Conservation (phyloP, 2,888 invertebrate genomes). For the Lampropteryx suffumata region DNA sequence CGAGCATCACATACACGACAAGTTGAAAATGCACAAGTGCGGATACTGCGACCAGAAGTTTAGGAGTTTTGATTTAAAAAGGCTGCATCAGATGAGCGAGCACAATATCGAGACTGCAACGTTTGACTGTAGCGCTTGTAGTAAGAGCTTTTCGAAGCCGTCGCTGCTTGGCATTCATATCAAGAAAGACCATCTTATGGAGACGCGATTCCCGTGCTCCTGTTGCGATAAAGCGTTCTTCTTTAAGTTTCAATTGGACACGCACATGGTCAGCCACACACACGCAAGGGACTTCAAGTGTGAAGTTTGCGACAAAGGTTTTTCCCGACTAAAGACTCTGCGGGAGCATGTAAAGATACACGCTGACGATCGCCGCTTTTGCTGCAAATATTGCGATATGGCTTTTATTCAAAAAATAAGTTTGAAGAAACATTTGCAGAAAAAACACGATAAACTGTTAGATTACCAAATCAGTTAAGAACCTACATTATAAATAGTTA, state of each 20-base stretch:
- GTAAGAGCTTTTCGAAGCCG: conserved; percentile 35
- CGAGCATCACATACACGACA: conserved; percentile 53
- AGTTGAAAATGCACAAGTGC: conserved; percentile 36
- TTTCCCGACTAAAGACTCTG: conserved; percentile 50
- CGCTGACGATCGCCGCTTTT: conserved; percentile 40
- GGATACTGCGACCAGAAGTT: conserved; percentile 47
- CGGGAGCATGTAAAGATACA: conserved; percentile 58
- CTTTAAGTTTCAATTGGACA: conserved; percentile 46
- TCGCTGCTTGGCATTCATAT: conserved; percentile 37
- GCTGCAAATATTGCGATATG: conserved; percentile 38
- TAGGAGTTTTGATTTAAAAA: conserved; percentile 37
- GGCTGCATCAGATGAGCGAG: conserved; percentile 38
- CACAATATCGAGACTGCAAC: conserved; percentile 33
- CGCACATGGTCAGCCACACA: conserved; percentile 65
- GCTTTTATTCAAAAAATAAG: conserved; percentile 45
- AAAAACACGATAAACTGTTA: conserved; percentile 44
- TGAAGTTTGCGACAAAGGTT: conserved; percentile 53
- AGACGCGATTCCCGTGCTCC: conserved; percentile 35
- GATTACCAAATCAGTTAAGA: background rate
- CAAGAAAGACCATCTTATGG: conserved; percentile 41
- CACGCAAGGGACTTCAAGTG: conserved; percentile 64
- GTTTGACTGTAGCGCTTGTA: conserved; percentile 42
- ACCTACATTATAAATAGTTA: too few relatives aligned
- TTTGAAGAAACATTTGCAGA: conserved; percentile 44
- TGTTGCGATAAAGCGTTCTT: conserved; percentile 39